A percentile compares a stretch with the other conserved stretches of the same genome.
phyloP scores from a whole-genome alignment of 2,113 vertebrate genomes.

The Podocnemis expansa region DNA sequence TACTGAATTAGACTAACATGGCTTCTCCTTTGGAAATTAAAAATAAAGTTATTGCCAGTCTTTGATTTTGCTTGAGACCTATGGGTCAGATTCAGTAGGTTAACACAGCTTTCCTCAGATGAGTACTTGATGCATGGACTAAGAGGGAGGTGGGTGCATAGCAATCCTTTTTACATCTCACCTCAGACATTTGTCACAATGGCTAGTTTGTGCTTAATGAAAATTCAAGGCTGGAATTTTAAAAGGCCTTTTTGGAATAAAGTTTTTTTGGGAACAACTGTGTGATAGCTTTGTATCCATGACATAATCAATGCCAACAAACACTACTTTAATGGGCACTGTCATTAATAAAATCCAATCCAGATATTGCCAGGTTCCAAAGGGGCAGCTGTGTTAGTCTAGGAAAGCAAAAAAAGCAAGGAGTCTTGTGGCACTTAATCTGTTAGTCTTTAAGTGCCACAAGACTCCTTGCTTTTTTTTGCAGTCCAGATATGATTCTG shows the following conservation, averaged over 20 bases:
- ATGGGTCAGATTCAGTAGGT: not conserved
- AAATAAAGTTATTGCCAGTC: not conserved
- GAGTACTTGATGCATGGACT: not conserved
- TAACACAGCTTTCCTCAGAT: not conserved
- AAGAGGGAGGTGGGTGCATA: not conserved
- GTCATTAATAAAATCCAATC: slow-evolving; percentile 18
- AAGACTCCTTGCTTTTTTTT: too few relatives aligned
- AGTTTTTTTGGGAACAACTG: not conserved
- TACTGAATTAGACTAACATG: too few relatives aligned
- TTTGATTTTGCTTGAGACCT: not conserved
- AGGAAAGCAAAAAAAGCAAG: too few relatives aligned
- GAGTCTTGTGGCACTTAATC: too few relatives aligned
- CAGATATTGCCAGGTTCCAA: too few relatives aligned
- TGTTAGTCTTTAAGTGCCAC: too few relatives aligned
- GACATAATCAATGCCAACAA: slow-evolving; percentile 20
- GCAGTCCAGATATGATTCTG: not conserved
- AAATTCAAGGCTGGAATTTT: slow-evolving; percentile 7
- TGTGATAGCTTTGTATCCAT: not conserved
- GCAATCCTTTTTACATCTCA: not conserved
- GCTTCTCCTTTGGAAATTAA: too few relatives aligned
- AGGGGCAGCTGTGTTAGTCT: too few relatives aligned
- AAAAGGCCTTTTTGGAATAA: slow-evolving; percentile 2
- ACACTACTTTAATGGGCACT: not conserved
- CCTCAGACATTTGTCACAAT: not conserved
- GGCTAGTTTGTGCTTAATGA: not conserved